phyloP scores from a whole-genome alignment of 92 coral and sea anemone genomes.

The Epizoanthus scotinus region DNA sequence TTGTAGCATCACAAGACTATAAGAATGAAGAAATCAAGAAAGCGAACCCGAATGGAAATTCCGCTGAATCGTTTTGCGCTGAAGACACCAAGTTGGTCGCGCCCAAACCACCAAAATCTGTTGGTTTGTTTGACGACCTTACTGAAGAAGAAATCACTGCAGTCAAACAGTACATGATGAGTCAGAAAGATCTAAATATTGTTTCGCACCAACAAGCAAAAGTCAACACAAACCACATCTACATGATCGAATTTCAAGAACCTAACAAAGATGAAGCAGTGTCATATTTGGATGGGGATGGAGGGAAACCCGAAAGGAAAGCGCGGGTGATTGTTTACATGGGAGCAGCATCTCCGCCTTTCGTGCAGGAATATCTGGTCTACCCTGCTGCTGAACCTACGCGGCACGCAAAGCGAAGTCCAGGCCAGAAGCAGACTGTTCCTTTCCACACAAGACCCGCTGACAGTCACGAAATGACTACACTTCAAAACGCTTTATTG shows the following conservation, averaged over 20 bases:
- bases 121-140: conserved; percentile 67
- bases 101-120: background rate
- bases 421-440: conserved; percentile 65
- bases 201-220: conserved; percentile 55
- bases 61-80: conserved; percentile 4
- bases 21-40: background rate
- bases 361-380: conserved; percentile 69
- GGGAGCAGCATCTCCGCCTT: conserved; percentile 54
- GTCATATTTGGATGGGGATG: conserved; percentile 49
- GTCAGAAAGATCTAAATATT: conserved; percentile 48
- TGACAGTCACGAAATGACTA: conserved; percentile 44
- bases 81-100: background rate
- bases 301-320: conserved; percentile 52
- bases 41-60: background rate
- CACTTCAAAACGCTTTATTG: conserved; percentile 44
- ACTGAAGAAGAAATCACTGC: conserved; percentile 63
- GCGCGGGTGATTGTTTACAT: conserved; percentile 66
- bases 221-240: conserved; percentile 59
- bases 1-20: too few species aligned
- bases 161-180: conserved; percentile 59
- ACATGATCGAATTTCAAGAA: conserved; percentile 64
- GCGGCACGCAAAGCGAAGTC: conserved; percentile 22
- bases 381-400: conserved; percentile 62
- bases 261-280: conserved; percentile 64
- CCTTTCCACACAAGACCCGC: conserved; percentile 76